Evolutionary conservation across 37 sponge, comb jelly and placozoan species (phyloP).

Genomic region (Bolinopsis microptera): DNA sequence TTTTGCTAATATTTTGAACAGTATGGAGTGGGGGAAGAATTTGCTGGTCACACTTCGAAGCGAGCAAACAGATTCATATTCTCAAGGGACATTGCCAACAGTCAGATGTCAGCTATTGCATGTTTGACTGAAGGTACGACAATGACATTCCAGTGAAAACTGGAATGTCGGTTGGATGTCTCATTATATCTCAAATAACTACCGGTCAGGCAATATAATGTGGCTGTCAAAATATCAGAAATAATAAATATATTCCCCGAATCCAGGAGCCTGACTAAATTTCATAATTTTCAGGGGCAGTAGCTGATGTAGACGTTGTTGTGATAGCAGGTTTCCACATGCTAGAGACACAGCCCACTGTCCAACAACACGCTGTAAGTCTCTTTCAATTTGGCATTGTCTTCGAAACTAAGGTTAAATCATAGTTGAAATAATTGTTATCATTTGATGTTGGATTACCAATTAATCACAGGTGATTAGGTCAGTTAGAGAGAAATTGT

Average conservation of each 20-base stretch:
- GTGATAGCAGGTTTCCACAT: conserved; percentile 84
- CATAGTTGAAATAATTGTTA: too few species aligned
- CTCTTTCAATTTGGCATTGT: not conserved
- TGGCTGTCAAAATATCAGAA: too few species aligned
- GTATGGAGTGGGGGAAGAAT: conserved; percentile 72
- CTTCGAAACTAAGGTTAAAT: too few species aligned
- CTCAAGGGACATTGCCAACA: conserved; percentile 87
- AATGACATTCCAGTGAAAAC: not conserved
- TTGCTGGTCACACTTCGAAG: conserved; percentile 72
- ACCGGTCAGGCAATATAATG: too few species aligned
- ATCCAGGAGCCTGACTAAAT: too few species aligned
- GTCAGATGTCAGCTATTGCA: conserved; percentile 74
- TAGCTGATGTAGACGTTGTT: conserved; percentile 69
- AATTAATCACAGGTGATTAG: not conserved
- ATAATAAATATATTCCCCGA: too few species aligned
- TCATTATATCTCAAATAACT: too few species aligned
- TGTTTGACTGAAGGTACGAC: conserved; percentile 52
- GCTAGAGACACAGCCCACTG: conserved; percentile 69
- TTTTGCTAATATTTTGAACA: too few species aligned
- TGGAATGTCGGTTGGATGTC: not conserved
- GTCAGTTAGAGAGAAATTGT: conserved; percentile 55
- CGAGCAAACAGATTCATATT: conserved; percentile 91
- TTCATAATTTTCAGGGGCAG: not conserved
- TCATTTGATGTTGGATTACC: too few species aligned
- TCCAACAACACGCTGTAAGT: conserved; percentile 64